A percentile compares a stretch with the other conserved stretches of the same genome.
Evolutionary conservation across 1,140 invertebrate species (phyloP).

Genomic region (Dreissena polymorpha): DNA sequence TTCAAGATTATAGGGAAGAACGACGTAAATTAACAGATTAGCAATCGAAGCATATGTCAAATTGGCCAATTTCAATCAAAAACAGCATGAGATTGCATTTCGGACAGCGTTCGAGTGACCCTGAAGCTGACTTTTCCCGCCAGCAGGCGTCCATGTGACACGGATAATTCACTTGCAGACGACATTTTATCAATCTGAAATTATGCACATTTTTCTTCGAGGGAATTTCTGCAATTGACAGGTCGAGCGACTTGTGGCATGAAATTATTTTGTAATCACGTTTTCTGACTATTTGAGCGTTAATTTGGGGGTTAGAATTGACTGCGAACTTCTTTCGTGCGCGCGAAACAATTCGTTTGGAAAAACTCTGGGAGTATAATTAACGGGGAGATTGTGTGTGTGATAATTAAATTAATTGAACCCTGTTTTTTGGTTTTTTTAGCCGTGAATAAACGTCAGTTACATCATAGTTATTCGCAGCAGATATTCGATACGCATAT

Average conservation of each 20-base stretch:
- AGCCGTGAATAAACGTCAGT: too few species aligned
- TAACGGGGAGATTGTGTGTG: too few species aligned
- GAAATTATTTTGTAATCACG: slow-evolving; percentile 55
- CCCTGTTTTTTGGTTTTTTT: too few species aligned
- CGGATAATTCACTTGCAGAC: slow-evolving; percentile 48
- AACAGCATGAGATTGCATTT: slow-evolving; percentile 12
- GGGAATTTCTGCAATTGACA: slow-evolving; percentile 46
- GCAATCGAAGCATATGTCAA: slow-evolving; percentile 41
- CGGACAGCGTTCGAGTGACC: slow-evolving; percentile 45
- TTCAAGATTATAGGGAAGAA: too few species aligned
- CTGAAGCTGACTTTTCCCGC: slow-evolving; percentile 39
- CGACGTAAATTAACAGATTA: too few species aligned
- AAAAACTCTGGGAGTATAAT: too few species aligned
- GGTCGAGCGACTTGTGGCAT: slow-evolving; percentile 16
- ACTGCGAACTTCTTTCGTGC: too few species aligned
- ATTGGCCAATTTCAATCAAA: slow-evolving; percentile 9
- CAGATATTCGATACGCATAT: too few species aligned
- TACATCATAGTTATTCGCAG: too few species aligned
- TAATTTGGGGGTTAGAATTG: slow-evolving; percentile 17
- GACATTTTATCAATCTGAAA: slow-evolving; percentile 32
- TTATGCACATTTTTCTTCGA: slow-evolving; percentile 33
- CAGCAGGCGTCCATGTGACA: slow-evolving; percentile 27
- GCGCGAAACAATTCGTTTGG: too few species aligned
- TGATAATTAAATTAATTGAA: too few species aligned
- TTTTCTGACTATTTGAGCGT: slow-evolving; percentile 20